phyloP scores from a whole-genome alignment of 2,797 vertebrate species.

The Pyrocephalus nanus region DNA sequence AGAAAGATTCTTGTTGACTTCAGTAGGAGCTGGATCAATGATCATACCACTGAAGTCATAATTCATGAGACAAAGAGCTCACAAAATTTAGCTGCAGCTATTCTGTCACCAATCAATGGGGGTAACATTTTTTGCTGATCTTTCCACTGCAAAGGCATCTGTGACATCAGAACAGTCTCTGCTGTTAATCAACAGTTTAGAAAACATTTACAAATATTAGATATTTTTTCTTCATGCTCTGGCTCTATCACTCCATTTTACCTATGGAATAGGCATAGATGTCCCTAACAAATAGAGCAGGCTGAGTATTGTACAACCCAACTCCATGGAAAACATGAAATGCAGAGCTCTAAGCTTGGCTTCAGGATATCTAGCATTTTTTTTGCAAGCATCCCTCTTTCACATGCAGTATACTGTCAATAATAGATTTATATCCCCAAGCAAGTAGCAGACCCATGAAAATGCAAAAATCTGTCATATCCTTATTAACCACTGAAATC shows the following conservation, averaged over 20 bases:
- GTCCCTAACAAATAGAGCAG: background rate
- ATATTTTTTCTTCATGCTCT: background rate
- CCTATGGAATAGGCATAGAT: background rate
- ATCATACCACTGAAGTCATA: background rate
- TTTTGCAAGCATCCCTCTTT: background rate
- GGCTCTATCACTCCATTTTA: background rate
- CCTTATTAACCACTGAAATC: background rate
- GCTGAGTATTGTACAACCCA: background rate
- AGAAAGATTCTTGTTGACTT: conserved; percentile 8
- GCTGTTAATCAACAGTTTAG: background rate
- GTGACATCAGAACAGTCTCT: background rate
- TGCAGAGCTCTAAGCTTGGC: background rate
- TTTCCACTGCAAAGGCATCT: background rate
- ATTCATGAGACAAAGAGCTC: background rate
- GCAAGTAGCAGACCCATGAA: background rate
- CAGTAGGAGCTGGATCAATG: background rate
- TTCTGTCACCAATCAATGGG: background rate
- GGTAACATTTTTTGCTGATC: background rate
- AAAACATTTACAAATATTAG: background rate
- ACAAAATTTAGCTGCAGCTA: background rate
- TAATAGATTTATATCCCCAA: background rate
- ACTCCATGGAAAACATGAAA: background rate
- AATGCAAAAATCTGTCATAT: background rate
- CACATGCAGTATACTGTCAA: background rate
- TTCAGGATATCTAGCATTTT: background rate